Base-by-base conservation (phyloP, 2,113 vertebrate species). In the Amphiprion percula region DNA sequence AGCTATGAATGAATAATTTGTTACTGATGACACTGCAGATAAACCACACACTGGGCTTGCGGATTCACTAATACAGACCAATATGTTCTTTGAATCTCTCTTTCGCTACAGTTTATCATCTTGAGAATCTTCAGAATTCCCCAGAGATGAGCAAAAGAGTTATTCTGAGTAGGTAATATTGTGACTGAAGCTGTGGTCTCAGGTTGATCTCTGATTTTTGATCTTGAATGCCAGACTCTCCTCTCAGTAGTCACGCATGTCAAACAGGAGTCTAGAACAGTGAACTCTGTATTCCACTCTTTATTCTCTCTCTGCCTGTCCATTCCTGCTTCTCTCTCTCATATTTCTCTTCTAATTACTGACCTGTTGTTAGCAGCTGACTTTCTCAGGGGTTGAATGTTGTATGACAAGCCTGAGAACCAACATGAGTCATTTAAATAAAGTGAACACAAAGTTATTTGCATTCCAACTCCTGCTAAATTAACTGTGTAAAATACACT, bases 401-500 rank as follows among this genome's bases (percentile, higher is more conserved):
- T 50, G 61, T 30, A 41, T 50, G 71, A 79, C 80, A 58, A 67
- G 78, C 78, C 65, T 83, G 83, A 80, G 66, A 90, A 81, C 78
- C 47, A 37, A 23, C 7, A 52, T 80, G 84, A 78, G 49, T 74
- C 77, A 87, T 69, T 68, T 17, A 50, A 83, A 72, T 63, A 19
- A 62, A 70, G 47, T 72, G 24, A 58, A 23, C 4, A 1, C 63
- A 14, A 28, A 72, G 65, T 69, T 81, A 62, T 87, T 88, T 89
- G 50, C 1, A 37, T 77, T 90, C 62, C 81, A 81, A 58, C 52
- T 74, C 46, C 49, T 79, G 82, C 54, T 83, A 77, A 88, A 90
- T 87, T 52, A 77, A 74, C 84, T 82, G 84, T 76, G 70, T 59
- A 85, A 82, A 89, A 86, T 58, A 26, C 10, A 19, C 68, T 50